These are phyloP conservation scores for Chromis chromis DNA, from an alignment of 2,797 vertebrate genomes.

Conservation along the genomic window DNA sequence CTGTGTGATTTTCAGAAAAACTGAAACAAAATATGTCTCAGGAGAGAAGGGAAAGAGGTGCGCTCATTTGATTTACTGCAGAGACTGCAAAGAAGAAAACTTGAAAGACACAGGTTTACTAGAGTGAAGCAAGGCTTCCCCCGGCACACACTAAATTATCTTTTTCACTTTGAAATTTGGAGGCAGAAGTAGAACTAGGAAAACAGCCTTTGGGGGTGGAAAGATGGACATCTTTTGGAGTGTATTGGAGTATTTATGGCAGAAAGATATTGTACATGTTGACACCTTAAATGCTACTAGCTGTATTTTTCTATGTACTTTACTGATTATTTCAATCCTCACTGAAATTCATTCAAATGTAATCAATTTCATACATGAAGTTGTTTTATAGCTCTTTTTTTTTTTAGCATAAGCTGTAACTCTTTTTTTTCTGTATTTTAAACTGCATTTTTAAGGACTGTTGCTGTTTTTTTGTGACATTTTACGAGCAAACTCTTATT, in stretches of 20 bases:
- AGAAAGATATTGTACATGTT: not conserved
- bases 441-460: not conserved
- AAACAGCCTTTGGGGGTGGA: conserved; percentile 50
- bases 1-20: conserved; percentile 75
- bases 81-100: conserved; percentile 64
- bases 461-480: conserved; percentile 18
- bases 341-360: not conserved
- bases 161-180: conserved; percentile 70
- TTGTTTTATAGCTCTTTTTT: conserved; percentile 5
- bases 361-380: not conserved
- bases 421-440: not conserved
- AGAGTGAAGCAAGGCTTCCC: conserved; percentile 74
- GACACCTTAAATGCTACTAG: not conserved
- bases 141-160: conserved; percentile 71
- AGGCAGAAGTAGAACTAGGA: conserved; percentile 54
- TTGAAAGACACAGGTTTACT: conserved; percentile 80
- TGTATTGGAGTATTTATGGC: conserved; percentile 10
- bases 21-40: conserved; percentile 78
- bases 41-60: conserved; percentile 68
- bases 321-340: not conserved
- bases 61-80: conserved; percentile 77
- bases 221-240: conserved; percentile 60
- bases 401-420: not conserved
- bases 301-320: not conserved
- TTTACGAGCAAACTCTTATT: not conserved